Percentiles rank a stretch among this genome's conserved stretches.
These are phyloP conservation scores for Scaptomyza hsui DNA, from an alignment of 1,140 invertebrate species.

Conservation along the genomic window DNA sequence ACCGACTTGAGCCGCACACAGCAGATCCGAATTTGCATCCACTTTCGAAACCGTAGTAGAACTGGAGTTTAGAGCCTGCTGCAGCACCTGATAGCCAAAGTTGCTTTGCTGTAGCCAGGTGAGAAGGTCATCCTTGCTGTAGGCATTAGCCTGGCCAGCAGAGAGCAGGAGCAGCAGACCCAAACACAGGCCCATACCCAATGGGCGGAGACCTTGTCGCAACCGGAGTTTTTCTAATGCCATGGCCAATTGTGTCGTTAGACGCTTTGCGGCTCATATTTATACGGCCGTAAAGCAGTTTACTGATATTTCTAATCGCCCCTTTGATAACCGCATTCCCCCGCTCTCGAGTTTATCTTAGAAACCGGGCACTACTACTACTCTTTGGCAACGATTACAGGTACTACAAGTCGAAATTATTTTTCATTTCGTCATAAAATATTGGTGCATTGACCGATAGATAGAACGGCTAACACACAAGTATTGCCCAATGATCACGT, in stretches of 20 bases:
- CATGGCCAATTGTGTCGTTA: conserved; percentile 42
- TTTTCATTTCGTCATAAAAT: conserved; percentile 27
- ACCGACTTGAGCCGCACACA: conserved; percentile 36
- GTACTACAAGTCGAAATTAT: conserved; percentile 7
- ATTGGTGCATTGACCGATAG: conserved; percentile 49
- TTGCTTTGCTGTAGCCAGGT: conserved; percentile 66
- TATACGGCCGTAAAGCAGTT: conserved; percentile 39
- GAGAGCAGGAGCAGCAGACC: neutral
- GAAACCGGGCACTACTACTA: neutral
- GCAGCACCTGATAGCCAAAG: conserved; percentile 62
- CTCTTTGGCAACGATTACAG: neutral
- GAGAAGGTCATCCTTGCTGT: conserved; percentile 46
- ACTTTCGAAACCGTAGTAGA: neutral
- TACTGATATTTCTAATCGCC: conserved; percentile 43
- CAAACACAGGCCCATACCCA: neutral
- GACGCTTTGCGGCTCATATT: conserved; percentile 35
- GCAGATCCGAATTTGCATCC: conserved; percentile 5
- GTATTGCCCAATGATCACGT: neutral
- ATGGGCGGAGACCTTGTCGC: neutral
- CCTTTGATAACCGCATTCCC: conserved; percentile 24
- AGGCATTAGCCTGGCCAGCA: neutral
- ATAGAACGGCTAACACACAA: conserved; percentile 10
- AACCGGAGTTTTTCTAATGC: conserved; percentile 32
- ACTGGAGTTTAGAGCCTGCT: conserved; percentile 37
- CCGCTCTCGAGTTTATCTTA: conserved; percentile 30